Percentiles rank a stretch among this genome's conserved stretches.
phyloP scores from a whole-genome alignment of 2,888 invertebrate genomes.

The Hipparchia sbordonii region DNA sequence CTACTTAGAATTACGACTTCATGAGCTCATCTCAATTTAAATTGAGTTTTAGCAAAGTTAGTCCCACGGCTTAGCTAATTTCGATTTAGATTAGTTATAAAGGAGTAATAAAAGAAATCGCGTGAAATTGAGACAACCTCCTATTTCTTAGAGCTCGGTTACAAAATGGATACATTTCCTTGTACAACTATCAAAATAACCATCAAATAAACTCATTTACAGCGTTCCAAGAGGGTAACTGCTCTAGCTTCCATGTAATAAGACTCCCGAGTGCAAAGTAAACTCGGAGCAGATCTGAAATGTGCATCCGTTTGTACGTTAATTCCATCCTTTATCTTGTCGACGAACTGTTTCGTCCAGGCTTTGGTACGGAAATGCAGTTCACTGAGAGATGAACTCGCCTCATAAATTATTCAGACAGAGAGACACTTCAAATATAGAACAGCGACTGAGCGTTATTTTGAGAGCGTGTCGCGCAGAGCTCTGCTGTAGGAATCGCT shows the following conservation, averaged over 20 bases:
- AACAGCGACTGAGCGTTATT: conserved; percentile 70
- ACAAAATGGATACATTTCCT: neutral
- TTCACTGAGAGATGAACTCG: conserved; percentile 69
- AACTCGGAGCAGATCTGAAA: conserved; percentile 40
- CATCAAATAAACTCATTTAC: conserved; percentile 17
- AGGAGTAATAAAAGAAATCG: too few species aligned
- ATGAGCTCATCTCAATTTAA: too few species aligned
- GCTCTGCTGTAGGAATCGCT: conserved; percentile 10
- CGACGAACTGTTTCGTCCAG: conserved; percentile 57
- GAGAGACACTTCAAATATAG: conserved; percentile 79
- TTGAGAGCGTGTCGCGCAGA: conserved; percentile 50
- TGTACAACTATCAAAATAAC: neutral
- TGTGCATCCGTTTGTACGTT: conserved; percentile 46
- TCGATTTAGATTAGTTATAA: too few species aligned
- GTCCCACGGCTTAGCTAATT: too few species aligned
- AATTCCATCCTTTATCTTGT: conserved; percentile 50
- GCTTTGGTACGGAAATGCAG: conserved; percentile 70
- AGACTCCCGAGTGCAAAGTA: conserved; percentile 35
- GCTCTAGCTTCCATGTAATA: conserved; percentile 28
- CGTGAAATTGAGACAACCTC: too few species aligned
- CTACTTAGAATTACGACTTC: too few species aligned
- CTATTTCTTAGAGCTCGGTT: neutral
- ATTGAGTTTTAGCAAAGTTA: too few species aligned
- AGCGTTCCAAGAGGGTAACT: neutral
- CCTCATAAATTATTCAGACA: conserved; percentile 81